Percentiles rank a stretch among this genome's conserved stretches.
Conservation (phyloP, 2,888 invertebrate genomes). For the Chloromyia formosa region DNA sequence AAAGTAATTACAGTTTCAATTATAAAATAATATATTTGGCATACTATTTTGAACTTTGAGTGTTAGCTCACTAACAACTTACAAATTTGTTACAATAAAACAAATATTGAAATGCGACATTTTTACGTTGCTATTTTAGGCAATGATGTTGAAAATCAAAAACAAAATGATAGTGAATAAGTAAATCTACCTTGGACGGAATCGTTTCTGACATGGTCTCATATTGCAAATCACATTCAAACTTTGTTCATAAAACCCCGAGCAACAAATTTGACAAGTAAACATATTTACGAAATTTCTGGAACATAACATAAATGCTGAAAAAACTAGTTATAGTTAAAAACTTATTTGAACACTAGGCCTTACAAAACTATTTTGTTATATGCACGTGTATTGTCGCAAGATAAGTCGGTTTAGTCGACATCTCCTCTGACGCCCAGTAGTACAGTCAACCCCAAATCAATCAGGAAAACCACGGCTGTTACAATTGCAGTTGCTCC, state of each 20-base stretch:
- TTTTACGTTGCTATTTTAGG: no score
- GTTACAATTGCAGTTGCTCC: slow-evolving; percentile 60
- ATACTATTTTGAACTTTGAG: slow-evolving; percentile 17
- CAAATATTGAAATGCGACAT: neutral
- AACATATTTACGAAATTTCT: no score
- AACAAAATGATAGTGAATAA: neutral
- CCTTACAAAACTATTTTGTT: neutral
- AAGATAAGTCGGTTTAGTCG: slow-evolving; percentile 52
- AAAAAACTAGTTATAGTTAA: no score
- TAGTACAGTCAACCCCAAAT: slow-evolving; percentile 59
- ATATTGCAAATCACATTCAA: no score
- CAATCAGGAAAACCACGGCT: slow-evolving; percentile 58
- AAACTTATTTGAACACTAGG: neutral
- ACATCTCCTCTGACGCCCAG: slow-evolving; percentile 61
- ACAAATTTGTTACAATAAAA: neutral
- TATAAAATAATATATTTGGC: slow-evolving; percentile 37
- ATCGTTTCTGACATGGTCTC: neutral
- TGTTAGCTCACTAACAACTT: neutral
- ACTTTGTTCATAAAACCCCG: no score
- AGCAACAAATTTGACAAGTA: no score
- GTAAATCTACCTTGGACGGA: neutral
- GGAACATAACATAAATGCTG: no score
- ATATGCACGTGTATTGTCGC: slow-evolving; percentile 9
- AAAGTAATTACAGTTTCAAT: slow-evolving; percentile 14
- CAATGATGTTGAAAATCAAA: no score